A percentile compares a stretch with the other conserved stretches of the same genome.
Evolutionary conservation across 2,113 vertebrate genomes (phyloP).

Genomic region (Crotalus viridis): DNA sequence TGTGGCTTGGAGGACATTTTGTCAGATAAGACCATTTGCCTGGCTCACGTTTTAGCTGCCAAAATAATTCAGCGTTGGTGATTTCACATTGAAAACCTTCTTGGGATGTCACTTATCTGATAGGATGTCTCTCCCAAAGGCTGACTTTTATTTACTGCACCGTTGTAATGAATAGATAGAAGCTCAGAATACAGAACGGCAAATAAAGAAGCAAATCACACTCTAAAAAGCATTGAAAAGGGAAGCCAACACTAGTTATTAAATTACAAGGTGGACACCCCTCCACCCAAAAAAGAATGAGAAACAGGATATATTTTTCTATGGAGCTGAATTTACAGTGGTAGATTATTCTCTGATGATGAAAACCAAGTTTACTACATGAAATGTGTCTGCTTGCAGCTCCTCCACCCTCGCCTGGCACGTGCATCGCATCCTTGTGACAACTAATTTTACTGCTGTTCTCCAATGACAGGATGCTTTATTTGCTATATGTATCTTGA

Average conservation of each 20-base stretch:
- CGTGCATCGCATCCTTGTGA: not conserved
- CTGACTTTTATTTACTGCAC: conserved; percentile 51
- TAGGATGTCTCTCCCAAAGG: not conserved
- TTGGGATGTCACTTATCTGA: conserved; percentile 16
- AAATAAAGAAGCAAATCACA: conserved; percentile 38
- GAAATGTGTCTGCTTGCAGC: not conserved
- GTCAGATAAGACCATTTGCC: conserved; percentile 37
- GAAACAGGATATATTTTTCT: conserved; percentile 63
- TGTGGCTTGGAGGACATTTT: not conserved
- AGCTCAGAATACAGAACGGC: conserved; percentile 20
- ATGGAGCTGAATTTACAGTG: conserved; percentile 61
- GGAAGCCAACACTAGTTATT: conserved; percentile 49
- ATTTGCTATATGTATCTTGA: conserved; percentile 31
- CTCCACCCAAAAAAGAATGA: conserved; percentile 45
- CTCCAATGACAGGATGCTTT: conserved; percentile 20
- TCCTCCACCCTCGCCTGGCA: not conserved
- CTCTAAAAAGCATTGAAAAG: conserved; percentile 53
- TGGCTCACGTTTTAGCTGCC: conserved; percentile 1
- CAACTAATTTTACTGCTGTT: conserved; percentile 42
- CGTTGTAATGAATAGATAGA: conserved; percentile 39
- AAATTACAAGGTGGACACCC: conserved; percentile 53
- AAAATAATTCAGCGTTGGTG: conserved; percentile 14
- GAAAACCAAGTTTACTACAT: conserved; percentile 50
- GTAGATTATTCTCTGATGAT: conserved; percentile 56
- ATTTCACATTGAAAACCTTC: conserved; percentile 28